phyloP scores from a whole-genome alignment of 2,888 invertebrate genomes.

The Axea sp. region DNA sequence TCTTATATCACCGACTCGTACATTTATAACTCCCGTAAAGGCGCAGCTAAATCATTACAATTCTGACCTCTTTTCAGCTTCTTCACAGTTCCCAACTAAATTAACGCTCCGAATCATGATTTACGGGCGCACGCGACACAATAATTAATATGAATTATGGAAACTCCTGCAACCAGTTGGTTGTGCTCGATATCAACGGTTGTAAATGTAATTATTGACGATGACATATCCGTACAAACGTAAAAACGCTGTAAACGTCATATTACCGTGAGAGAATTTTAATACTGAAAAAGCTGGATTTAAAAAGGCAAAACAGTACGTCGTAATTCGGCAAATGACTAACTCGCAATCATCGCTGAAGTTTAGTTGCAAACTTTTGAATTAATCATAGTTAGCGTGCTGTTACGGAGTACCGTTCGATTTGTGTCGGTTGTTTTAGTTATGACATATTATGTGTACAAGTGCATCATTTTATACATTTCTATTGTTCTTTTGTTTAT shows the following conservation, averaged over 20 bases:
- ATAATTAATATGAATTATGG: conserved; percentile 47
- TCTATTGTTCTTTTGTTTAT: too few relatives aligned
- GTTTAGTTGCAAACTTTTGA: too few relatives aligned
- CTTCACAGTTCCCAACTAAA: conserved; percentile 33
- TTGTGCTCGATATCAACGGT: not conserved
- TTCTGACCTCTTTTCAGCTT: conserved; percentile 22
- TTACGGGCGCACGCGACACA: conserved; percentile 19
- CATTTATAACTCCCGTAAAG: conserved; percentile 28
- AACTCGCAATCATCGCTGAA: too few relatives aligned
- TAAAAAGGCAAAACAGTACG: too few relatives aligned
- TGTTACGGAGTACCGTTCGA: too few relatives aligned
- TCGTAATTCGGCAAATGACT: too few relatives aligned
- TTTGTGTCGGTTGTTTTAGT: too few relatives aligned
- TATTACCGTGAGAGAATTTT: not conserved
- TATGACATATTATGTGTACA: too few relatives aligned
- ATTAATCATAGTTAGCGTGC: too few relatives aligned
- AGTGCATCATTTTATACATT: too few relatives aligned
- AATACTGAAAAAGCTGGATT: too few relatives aligned
- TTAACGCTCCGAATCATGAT: conserved; percentile 39
- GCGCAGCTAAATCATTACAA: conserved; percentile 29
- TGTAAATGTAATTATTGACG: not conserved
- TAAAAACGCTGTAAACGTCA: not conserved
- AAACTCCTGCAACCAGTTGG: conserved; percentile 10
- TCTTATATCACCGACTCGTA: conserved; percentile 26
- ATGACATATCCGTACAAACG: not conserved